Evolutionary conservation across 2,797 vertebrate species (phyloP), one percentile per base, ranked within the genome.

Genomic region (Silurus aristotelis): DNA sequence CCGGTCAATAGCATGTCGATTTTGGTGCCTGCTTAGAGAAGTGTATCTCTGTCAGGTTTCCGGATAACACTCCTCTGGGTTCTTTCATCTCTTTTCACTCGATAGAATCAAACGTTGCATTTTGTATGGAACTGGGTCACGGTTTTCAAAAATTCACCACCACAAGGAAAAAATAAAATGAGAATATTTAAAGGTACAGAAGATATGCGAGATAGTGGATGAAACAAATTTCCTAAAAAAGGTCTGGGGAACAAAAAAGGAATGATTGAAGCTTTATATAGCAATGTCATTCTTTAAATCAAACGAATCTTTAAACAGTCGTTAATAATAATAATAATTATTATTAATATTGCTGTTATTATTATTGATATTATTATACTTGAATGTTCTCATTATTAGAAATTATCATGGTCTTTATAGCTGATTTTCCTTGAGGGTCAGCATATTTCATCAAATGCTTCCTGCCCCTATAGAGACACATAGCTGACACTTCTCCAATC

Each of bases 391-490:
- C 61, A 46, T 46, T 38, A 38, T 38, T 38, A 38, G 72, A 87
- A 52, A 81, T 76, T 77, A 67, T 70, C 83, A 80, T 67, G 60
- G 78, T 80, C 78, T 86, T 85, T 87, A 86, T 22, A 77, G 48
- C 75, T 15, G 55, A 38, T 52, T 83, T 85, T 73, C 84, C 67
- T 43, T 38, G 68, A 82, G 68, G 61, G 38, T 58, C 73, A 71
- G 56, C 19, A 67, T 43, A 58, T 86, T 89, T 86, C 87, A 89
- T 89, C 82, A 87, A 86, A 64, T 60, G 20, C 67, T 78, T 82
- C 79, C 84, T 84, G 71, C 67, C 73, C 27, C 67, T 43, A 63
- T 71, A 60, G 55, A 85, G 58, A 85, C 67, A 60, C 38, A 79
- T 17, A 43, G 76, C 67, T 56, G 72, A 84, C 64, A 70, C 27